Percentiles rank a stretch among this genome's conserved stretches.
Evolutionary conservation across 2,888 invertebrate genomes (phyloP).

Genomic region (Leucoma salicis): DNA sequence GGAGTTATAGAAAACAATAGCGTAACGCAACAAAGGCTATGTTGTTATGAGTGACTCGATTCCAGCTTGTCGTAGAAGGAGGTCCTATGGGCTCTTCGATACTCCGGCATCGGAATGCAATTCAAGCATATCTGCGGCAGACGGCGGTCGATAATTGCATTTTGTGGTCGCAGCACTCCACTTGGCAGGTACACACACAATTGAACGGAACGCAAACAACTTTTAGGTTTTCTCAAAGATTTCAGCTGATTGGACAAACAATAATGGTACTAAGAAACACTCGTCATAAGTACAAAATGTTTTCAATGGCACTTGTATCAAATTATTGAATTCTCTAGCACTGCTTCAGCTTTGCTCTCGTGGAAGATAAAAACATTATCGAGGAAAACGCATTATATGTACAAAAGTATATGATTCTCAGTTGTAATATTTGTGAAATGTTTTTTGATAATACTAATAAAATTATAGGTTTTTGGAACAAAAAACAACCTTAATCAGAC

Average conservation of each 20-base stretch:
- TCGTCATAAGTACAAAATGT: background rate
- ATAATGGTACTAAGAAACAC: background rate
- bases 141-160: slow-evolving; percentile 79
- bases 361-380: too few relatives aligned
- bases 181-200: slow-evolving; percentile 64
- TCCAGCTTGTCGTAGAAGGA: slow-evolving; percentile 32
- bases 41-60: slow-evolving; percentile 10
- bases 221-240: slow-evolving; percentile 68
- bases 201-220: slow-evolving; percentile 73
- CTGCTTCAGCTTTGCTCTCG: too few relatives aligned
- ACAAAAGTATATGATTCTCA: too few relatives aligned
- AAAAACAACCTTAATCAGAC: too few relatives aligned
- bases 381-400: too few relatives aligned
- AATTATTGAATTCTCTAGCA: too few relatives aligned
- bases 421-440: too few relatives aligned
- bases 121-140: slow-evolving; percentile 69
- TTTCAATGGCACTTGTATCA: too few relatives aligned
- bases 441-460: too few relatives aligned
- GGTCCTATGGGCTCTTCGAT: slow-evolving; percentile 45
- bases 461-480: too few relatives aligned
- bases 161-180: slow-evolving; percentile 73
- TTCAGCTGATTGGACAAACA: slow-evolving; percentile 52
- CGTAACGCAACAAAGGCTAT: slow-evolving; percentile 2
- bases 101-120: slow-evolving; percentile 66
- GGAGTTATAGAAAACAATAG: slow-evolving; percentile 6